Conservation (phyloP, 2,113 vertebrate species). For the Oryzias celebensis region DNA sequence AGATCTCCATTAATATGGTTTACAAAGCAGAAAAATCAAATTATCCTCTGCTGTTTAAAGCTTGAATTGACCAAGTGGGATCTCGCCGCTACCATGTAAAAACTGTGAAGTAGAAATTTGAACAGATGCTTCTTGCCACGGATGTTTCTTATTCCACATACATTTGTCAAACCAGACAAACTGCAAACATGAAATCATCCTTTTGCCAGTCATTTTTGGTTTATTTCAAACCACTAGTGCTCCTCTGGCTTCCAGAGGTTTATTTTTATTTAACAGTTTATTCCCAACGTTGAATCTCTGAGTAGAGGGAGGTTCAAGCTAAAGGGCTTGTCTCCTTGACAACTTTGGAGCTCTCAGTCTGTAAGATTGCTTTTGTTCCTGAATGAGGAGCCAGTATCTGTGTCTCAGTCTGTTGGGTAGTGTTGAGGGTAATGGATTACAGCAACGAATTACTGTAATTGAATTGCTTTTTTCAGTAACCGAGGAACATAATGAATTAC, state of each 20-base stretch:
- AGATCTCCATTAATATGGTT: conserved; percentile 16
- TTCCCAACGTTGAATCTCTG: conserved; percentile 4
- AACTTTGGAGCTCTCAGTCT: conserved; percentile 32
- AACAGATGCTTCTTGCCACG: not conserved
- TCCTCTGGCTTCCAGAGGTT: no score
- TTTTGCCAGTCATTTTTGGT: not conserved
- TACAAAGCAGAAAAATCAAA: conserved; percentile 19
- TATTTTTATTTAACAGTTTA: no score
- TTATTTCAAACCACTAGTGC: not conserved
- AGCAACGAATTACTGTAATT: no score
- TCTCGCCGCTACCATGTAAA: not conserved
- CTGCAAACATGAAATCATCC: not conserved
- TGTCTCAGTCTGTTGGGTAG: not conserved
- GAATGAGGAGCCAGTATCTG: conserved; percentile 2
- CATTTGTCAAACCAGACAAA: not conserved
- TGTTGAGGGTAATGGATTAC: no score
- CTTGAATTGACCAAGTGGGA: not conserved
- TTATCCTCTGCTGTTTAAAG: conserved; percentile 18
- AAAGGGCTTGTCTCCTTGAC: conserved; percentile 49
- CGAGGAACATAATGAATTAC: no score
- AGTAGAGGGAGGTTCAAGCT: conserved; percentile 5
- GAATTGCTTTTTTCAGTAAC: no score
- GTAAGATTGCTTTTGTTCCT: conserved; percentile 37
- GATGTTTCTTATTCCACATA: not conserved
- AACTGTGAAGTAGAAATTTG: not conserved